Evolutionary conservation across 2,797 vertebrate genomes (phyloP), one percentile per base, ranked within the genome.

Genomic region (Lacerta viridis): DNA sequence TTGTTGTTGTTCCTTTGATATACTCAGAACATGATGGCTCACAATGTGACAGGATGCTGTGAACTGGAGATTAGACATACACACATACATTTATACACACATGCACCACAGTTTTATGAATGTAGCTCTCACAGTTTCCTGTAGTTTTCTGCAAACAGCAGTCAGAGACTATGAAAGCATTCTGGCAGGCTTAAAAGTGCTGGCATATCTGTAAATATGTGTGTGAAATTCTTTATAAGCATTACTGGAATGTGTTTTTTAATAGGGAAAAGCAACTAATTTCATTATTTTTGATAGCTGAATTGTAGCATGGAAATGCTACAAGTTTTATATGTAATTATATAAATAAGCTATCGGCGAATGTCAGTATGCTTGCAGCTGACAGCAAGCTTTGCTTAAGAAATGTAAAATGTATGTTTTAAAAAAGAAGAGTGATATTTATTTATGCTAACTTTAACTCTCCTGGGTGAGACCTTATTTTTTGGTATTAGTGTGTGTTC

Each of bases 301-400:
- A 80, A 89, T 25, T 50, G 71, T 68, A 74, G 69, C 55, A 77
- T 55, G 78, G 61, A 39, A 55, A 82, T 78, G 64, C 25, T 74
- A 25, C 43, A 29, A 29, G 41, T 81, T 78, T 68, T n/a, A 79
- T 79, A 66, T 68, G 80, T 29, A 88, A 64, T 85, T 69, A 79
- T 87, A 69, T 79, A 83, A 83, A 77, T 79, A 80, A 86, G 87
- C 41, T 89, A 27, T 75, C 39, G 66, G 72, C 74, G 50, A 80
- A 66, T 78, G 29, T 86, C 18, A 59, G 88, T 85, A 59, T 61
- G 78, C 0, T 81, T 66, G 87, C 25, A 15, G 10, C 33, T 87
- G 46, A 46, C 72, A 85, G 6, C 0, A 43, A 13, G 46, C 77
- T 90, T 85, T 85, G 77, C 77, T 15, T 81, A n/a, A 85, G 61